A percentile compares a stretch with the other conserved stretches of the same genome.
These are phyloP conservation scores for Eretmochelys imbricata DNA, from an alignment of 2,113 vertebrate genomes.

Conservation along the genomic window DNA sequence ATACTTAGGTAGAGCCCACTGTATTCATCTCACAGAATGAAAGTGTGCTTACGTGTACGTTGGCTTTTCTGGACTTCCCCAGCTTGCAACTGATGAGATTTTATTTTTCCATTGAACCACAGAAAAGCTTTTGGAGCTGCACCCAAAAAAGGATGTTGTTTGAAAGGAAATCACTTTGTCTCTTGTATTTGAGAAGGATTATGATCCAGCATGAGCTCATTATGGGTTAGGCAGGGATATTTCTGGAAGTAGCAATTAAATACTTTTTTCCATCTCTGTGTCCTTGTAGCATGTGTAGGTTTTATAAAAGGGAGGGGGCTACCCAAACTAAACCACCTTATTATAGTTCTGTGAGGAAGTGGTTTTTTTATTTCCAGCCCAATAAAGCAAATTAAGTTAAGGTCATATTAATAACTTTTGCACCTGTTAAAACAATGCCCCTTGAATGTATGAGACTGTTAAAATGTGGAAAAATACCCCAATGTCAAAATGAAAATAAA, in stretches of 20 bases:
- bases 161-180: constrained; percentile 73
- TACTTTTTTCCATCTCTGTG: constrained; percentile 71
- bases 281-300: constrained; percentile 58
- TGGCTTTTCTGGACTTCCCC: constrained; percentile 47
- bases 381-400: constrained; percentile 55
- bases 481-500: constrained; percentile 39
- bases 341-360: constrained; percentile 48
- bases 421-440: constrained; percentile 60
- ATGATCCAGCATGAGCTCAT: constrained; percentile 75
- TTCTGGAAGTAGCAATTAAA: constrained; percentile 81
- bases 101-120: constrained; percentile 53
- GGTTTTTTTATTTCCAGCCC: constrained; percentile 35
- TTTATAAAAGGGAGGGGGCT: constrained; percentile 52
- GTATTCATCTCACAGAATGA: constrained; percentile 29
- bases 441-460: background rate
- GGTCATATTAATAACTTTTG: constrained; percentile 53
- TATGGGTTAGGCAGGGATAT: constrained; percentile 74
- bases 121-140: constrained; percentile 51
- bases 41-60: background rate
- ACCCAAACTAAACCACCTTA: background rate
- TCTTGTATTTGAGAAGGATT: constrained; percentile 73
- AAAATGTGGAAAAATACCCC: constrained; percentile 28
- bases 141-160: constrained; percentile 63
- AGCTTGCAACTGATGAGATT: background rate
- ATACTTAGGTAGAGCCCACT: background rate